phyloP scores from a whole-genome alignment of 2,113 vertebrate genomes.

The Desmodus rotundus region DNA sequence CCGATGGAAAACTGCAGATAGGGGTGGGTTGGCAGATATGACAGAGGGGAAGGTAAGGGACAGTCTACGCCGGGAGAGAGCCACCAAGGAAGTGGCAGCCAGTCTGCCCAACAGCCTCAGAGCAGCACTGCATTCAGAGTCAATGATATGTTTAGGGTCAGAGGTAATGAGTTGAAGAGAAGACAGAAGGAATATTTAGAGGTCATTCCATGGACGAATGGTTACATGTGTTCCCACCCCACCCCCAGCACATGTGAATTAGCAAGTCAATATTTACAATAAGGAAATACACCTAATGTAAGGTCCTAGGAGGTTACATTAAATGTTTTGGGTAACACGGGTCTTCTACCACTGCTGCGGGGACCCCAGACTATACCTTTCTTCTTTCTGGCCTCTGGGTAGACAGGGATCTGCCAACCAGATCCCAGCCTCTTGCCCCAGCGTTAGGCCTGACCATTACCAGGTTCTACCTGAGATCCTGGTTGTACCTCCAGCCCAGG shows the following conservation, averaged over 20 bases:
- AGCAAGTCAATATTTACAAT: neutral
- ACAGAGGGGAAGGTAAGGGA: too few species aligned
- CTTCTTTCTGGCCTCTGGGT: neutral
- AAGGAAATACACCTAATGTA: neutral
- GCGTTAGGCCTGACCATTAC: neutral
- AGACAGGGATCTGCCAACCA: neutral
- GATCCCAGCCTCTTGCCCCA: neutral
- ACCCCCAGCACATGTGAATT: neutral
- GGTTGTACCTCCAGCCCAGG: neutral
- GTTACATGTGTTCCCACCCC: neutral
- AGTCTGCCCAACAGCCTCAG: accelerated
- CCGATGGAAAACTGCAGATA: neutral
- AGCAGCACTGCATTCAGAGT: neutral
- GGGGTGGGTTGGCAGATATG: neutral
- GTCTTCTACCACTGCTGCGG: neutral
- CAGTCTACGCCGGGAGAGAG: too few species aligned
- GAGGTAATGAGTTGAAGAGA: neutral
- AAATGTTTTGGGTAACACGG: neutral
- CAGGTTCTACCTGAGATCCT: neutral
- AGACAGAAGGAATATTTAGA: neutral
- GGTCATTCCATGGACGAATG: neutral
- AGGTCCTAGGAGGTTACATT: neutral
- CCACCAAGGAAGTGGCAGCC: neutral
- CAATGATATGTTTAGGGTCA: neutral
- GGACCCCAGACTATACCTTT: neutral